Evolutionary conservation across 2,797 vertebrate species (phyloP).

Genomic region (Megalops cyprinoides): DNA sequence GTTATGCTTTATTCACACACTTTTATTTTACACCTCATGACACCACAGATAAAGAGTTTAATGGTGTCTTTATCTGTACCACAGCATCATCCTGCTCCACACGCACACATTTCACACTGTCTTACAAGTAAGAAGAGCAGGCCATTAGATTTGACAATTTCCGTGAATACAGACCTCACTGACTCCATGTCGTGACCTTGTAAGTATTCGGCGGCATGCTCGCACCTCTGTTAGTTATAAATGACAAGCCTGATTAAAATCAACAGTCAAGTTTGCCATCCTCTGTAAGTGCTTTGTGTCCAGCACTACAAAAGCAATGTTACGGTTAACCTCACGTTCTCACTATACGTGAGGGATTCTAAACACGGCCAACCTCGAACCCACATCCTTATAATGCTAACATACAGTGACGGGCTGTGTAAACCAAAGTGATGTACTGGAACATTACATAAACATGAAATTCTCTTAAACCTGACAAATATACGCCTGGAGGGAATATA

Average conservation of each 20-base stretch:
- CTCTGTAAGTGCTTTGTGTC: not conserved
- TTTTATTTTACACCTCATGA: too few species aligned
- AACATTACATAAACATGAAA: conserved; percentile 6
- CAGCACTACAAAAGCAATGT: not conserved
- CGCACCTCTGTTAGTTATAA: not conserved
- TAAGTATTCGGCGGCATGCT: not conserved
- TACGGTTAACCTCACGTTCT: not conserved
- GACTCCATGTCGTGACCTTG: too few species aligned
- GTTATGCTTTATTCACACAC: too few species aligned
- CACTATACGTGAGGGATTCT: not conserved
- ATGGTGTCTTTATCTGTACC: too few species aligned
- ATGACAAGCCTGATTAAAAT: not conserved
- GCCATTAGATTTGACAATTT: too few species aligned
- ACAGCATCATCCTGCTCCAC: too few species aligned
- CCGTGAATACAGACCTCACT: too few species aligned
- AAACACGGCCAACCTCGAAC: not conserved
- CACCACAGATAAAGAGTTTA: too few species aligned
- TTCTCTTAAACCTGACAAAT: conserved; percentile 35
- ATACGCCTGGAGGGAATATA: conserved; percentile 27
- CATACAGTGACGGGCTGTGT: not conserved
- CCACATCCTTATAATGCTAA: too few species aligned
- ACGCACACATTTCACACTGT: too few species aligned
- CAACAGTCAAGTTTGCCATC: not conserved
- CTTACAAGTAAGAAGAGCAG: too few species aligned
- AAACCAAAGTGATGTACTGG: conserved; percentile 8